These are phyloP conservation scores for Oncorhynchus masou DNA, from an alignment of 2,113 vertebrate species.

Conservation along the genomic window DNA sequence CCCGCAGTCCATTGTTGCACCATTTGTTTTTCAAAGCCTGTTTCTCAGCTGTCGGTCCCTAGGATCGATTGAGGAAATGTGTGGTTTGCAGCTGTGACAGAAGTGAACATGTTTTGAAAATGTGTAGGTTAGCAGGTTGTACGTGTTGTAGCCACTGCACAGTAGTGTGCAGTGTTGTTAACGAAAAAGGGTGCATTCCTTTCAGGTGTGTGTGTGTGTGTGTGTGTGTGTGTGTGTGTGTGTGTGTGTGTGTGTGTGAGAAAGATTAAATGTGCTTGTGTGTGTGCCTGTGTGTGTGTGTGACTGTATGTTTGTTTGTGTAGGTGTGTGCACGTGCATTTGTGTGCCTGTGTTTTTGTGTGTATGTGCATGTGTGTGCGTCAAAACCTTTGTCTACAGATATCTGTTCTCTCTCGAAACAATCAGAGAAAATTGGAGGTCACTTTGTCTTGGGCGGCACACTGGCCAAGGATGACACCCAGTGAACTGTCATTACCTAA, in stretches of 20 bases:
- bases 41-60: too few relatives aligned
- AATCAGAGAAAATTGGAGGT: conserved; percentile 13
- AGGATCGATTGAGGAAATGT: too few relatives aligned
- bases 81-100: too few relatives aligned
- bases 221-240: neutral
- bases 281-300: neutral
- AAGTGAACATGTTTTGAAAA: too few relatives aligned
- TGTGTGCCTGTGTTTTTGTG: neutral
- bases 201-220: neutral
- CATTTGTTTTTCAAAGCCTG: too few relatives aligned
- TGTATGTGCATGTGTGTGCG: neutral
- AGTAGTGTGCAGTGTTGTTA: too few relatives aligned
- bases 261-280: too few relatives aligned
- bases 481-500: conserved; percentile 13
- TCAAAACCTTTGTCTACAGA: neutral
- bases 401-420: neutral
- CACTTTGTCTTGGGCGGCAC: neutral
- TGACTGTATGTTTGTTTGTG: neutral
- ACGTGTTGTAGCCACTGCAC: too few relatives aligned
- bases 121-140: too few relatives aligned
- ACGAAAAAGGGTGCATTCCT: too few relatives aligned
- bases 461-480: neutral
- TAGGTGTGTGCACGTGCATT: neutral
- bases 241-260: neutral
- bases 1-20: too few relatives aligned